Evolutionary conservation across 2,888 invertebrate species (phyloP), one percentile per base, ranked within the genome.

Genomic region (Ectobius pallidus): DNA sequence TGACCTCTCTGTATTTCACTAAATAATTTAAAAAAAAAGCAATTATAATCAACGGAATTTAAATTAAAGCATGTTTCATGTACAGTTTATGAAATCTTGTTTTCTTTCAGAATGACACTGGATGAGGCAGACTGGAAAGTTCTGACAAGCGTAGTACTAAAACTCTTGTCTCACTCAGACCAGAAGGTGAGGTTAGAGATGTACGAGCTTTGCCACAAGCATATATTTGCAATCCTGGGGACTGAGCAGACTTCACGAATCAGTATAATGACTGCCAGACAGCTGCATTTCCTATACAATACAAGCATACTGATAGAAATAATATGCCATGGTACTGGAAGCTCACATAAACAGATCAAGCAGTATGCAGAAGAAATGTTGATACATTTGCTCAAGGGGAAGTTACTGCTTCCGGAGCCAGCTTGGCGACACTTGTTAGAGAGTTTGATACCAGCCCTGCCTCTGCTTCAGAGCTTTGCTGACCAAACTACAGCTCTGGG

Each of bases 341-440:
- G 85, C 75, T 79, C 81, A 39, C 82, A 84, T 75, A 77, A 78
- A 44, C 80, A 82, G 90, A 85, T 91, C 55, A 85, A 84, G 79
- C 82, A 81, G 34, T 84, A 85, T 76, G 86, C 90, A 0, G 86
- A 88, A 77, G 88, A 90, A 72, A 89, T 91, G 77, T 80, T 91
- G 79, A 78, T 89, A 27, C 87, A 88, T 77, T 80, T 91, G 22
- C 79, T 91, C 39, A 90, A 91, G 77, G 89, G 90, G 16, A 87
- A 90, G 77, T 79, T 89, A 75, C 83, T 90, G 32, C 85, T 91
- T 42, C 86, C 87, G 22, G 88, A 89, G 73, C 80, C 83, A 7
- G 86, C 88, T 72, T 92, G 91, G 91, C 85, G 86, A 79, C 84
- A 84, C 61, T 81, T 89, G 63, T 80, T 91, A 55, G 87, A 89